Evolutionary conservation across 2,888 invertebrate genomes (phyloP).

Genomic region (Mamestra brassicae): DNA sequence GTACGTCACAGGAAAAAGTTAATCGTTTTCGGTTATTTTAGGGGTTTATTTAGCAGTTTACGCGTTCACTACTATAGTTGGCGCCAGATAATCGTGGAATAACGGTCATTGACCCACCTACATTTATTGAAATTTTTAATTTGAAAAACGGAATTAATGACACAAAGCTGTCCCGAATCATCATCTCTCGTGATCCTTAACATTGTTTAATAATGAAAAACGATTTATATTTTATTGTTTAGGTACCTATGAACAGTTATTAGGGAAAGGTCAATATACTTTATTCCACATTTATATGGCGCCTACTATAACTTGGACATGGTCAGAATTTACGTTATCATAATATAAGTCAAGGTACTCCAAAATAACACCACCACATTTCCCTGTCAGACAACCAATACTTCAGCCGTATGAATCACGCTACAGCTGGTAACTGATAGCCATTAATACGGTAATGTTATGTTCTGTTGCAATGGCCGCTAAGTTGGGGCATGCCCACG

Average conservation of each 20-base stretch:
- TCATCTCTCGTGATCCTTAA: too few species aligned
- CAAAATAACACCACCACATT: neutral
- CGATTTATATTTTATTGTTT: too few species aligned
- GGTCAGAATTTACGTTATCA: neutral
- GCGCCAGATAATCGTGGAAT: too few species aligned
- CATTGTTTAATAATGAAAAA: too few species aligned
- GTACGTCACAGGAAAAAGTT: neutral
- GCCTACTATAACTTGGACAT: neutral
- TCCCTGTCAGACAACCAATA: neutral
- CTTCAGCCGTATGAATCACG: slow-evolving; percentile 47
- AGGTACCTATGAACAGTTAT: too few species aligned
- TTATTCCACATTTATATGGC: too few species aligned
- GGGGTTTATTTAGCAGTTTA: neutral
- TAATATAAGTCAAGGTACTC: neutral
- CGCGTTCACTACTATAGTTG: neutral
- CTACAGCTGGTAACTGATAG: slow-evolving; percentile 31
- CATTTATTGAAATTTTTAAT: too few species aligned
- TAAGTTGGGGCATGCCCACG: slow-evolving; percentile 52
- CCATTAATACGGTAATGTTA: slow-evolving; percentile 63
- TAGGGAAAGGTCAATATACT: too few species aligned
- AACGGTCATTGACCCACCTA: too few species aligned
- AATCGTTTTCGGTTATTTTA: too few species aligned
- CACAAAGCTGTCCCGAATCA: too few species aligned
- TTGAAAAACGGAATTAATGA: too few species aligned
- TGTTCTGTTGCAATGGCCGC: slow-evolving; percentile 55